Percentiles rank a stretch among this genome's conserved stretches.
phyloP scores from a whole-genome alignment of 2,113 vertebrate species.

The Glareola pratincola region DNA sequence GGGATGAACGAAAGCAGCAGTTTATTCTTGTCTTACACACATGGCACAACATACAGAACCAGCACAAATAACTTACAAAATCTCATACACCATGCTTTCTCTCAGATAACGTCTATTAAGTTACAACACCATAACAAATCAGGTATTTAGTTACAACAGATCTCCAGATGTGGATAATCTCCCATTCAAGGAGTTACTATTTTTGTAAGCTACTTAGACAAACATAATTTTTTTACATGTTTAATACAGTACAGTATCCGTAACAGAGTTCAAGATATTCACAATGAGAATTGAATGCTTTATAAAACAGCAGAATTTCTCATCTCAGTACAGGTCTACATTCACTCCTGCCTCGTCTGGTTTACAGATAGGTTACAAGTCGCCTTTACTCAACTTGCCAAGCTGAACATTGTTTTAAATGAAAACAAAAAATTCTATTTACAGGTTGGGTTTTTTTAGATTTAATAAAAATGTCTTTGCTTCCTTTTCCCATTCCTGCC shows the following conservation, averaged over 20 bases:
- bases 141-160: constrained; percentile 74
- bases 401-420: constrained; percentile 50
- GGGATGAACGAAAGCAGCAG: constrained; percentile 73
- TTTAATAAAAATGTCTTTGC: constrained; percentile 18
- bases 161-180: constrained; percentile 61
- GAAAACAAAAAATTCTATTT: constrained; percentile 57
- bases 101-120: constrained; percentile 72
- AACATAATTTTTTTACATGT: constrained; percentile 75
- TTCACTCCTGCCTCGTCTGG: constrained; percentile 27
- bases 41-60: constrained; percentile 77
- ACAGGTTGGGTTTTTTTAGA: constrained; percentile 10
- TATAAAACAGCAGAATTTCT: constrained; percentile 67
- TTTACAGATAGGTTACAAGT: constrained; percentile 43
- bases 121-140: constrained; percentile 78
- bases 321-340: constrained; percentile 9
- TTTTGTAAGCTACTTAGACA: constrained; percentile 71
- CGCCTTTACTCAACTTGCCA: constrained; percentile 48
- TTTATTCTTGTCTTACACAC: constrained; percentile 82
- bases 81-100: constrained; percentile 77
- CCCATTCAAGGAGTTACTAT: constrained; percentile 26
- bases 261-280: constrained; percentile 76
- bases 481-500: not conserved
- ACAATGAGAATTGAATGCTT: constrained; percentile 68
- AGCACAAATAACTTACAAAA: constrained; percentile 77
- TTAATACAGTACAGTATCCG: constrained; percentile 73